phyloP scores from a whole-genome alignment of 1,140 invertebrate species.

The Pristionchus pacificus region DNA sequence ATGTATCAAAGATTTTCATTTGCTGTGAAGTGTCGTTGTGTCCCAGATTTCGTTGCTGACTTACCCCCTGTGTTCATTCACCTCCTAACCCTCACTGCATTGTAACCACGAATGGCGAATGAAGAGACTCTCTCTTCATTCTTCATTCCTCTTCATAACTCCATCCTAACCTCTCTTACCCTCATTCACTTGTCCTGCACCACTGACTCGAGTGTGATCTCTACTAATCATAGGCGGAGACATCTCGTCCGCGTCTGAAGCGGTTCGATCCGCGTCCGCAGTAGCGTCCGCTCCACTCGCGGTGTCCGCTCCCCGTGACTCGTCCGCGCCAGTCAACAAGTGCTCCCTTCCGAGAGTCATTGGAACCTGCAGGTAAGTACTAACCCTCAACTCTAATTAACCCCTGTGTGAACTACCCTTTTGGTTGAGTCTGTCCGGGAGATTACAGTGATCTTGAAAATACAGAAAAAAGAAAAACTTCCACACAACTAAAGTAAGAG shows the following conservation, averaged over 20 bases:
- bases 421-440: neutral
- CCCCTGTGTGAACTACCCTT: neutral
- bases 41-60: too few relatives aligned
- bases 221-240: neutral
- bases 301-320: neutral
- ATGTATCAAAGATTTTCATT: too few relatives aligned
- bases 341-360: conserved; percentile 9
- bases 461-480: neutral
- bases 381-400: neutral
- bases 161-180: conserved; percentile 1
- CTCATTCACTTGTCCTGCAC: neutral
- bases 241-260: neutral
- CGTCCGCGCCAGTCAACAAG: neutral
- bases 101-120: too few relatives aligned
- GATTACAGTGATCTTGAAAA: neutral
- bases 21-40: too few relatives aligned
- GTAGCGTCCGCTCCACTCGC: neutral
- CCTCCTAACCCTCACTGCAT: too few relatives aligned
- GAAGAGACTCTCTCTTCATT: too few relatives aligned
- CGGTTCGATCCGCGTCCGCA: neutral
- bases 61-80: too few relatives aligned
- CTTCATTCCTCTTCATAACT: neutral
- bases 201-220: neutral
- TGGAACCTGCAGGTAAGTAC: conserved; percentile 9
- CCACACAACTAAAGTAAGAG: neutral